These are phyloP conservation scores for Natrix natrix DNA, from an alignment of 2,797 vertebrate genomes.

Conservation along the genomic window DNA sequence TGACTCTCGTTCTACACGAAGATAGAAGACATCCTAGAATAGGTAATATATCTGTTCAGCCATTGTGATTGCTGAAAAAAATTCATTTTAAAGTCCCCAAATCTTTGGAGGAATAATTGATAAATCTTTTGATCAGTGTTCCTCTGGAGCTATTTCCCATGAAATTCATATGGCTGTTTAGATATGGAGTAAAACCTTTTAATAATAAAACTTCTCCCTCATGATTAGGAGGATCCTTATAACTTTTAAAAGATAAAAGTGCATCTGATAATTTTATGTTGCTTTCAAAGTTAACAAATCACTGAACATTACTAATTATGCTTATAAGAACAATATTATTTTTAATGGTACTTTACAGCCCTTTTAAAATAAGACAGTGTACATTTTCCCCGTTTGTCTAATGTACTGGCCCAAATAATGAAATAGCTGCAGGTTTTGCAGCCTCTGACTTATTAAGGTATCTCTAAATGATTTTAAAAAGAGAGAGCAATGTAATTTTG, in stretches of 20 bases:
- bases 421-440: not conserved
- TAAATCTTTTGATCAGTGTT: not conserved
- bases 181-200: not conserved
- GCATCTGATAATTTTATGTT: not conserved
- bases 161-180: not conserved
- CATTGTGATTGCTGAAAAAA: not conserved
- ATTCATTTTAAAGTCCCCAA: not conserved
- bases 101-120: not conserved
- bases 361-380: not conserved
- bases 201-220: not conserved
- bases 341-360: not conserved
- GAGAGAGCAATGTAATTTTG: not conserved
- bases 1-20: not conserved
- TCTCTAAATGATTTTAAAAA: not conserved
- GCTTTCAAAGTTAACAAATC: not conserved
- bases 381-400: not conserved
- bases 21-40: not conserved
- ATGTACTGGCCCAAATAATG: not conserved
- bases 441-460: not conserved
- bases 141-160: not conserved
- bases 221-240: not conserved
- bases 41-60: not conserved
- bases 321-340: slow-evolving; percentile 6
- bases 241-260: slow-evolving; percentile 5
- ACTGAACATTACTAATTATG: not conserved